These are phyloP conservation scores for Clamator glandarius DNA, from an alignment of 2,797 vertebrate genomes.

Conservation along the genomic window DNA sequence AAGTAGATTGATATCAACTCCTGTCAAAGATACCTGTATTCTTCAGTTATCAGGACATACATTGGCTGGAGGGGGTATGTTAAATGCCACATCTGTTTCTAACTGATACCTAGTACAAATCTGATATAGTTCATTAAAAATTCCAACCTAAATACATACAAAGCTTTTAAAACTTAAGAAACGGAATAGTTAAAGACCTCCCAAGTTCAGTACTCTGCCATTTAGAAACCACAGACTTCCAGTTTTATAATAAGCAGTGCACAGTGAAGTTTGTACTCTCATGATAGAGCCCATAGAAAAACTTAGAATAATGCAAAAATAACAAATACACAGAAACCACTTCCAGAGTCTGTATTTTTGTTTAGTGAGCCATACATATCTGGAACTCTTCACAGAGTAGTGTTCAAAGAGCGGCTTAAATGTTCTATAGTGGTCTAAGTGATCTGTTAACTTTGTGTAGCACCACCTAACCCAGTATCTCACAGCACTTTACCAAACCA, in stretches of 20 bases:
- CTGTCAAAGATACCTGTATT: not conserved
- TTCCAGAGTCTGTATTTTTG: not conserved
- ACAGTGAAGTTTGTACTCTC: not conserved
- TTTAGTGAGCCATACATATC: not conserved
- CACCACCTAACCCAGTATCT: not conserved
- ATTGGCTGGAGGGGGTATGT: not conserved
- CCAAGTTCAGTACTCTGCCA: not conserved
- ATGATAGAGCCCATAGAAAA: not conserved
- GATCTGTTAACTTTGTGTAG: not conserved
- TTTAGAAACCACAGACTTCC: slow-evolving; percentile 15
- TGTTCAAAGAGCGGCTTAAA: not conserved
- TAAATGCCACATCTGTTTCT: not conserved
- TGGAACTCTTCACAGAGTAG: not conserved
- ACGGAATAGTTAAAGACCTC: slow-evolving; percentile 7
- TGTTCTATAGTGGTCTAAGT: not conserved
- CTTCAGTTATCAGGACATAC: not conserved
- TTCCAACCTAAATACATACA: not conserved
- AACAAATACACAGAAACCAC: not conserved
- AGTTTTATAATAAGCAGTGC: not conserved
- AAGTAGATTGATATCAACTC: not conserved
- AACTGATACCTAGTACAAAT: not conserved
- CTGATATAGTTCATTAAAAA: not conserved
- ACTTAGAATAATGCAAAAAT: not conserved
- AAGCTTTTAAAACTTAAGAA: slow-evolving; percentile 30
- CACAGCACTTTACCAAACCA: not conserved